phyloP scores from a whole-genome alignment of 2,888 invertebrate species.

The Cataglyphis livida region DNA sequence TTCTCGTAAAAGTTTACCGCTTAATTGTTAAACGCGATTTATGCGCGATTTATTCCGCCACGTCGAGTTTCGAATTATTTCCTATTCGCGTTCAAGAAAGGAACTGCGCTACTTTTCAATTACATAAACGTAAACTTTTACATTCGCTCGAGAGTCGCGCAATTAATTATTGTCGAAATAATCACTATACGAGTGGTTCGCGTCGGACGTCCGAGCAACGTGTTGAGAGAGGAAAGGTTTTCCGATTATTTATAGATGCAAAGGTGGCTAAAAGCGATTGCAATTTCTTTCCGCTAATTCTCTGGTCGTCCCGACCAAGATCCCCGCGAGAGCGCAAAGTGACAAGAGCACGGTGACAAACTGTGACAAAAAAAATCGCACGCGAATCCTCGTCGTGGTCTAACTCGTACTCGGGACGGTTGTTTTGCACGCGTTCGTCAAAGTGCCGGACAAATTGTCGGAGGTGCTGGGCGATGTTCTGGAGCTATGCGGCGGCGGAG shows the following conservation, averaged over 20 bases:
- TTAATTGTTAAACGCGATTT: background rate
- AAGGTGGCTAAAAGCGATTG: background rate
- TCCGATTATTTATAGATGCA: background rate
- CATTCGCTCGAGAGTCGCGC: background rate
- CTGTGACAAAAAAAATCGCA: conserved; percentile 11
- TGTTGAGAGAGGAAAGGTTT: conserved; percentile 2
- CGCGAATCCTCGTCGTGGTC: background rate
- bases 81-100: background rate
- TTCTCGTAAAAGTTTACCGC: background rate
- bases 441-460: conserved; percentile 84
- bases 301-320: background rate
- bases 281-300: background rate
- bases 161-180: conserved; percentile 17
- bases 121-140: conserved; percentile 4
- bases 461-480: conserved; percentile 83
- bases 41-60: background rate
- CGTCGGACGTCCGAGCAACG: background rate
- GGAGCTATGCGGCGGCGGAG: conserved; percentile 83
- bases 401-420: conserved; percentile 46
- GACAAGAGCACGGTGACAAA: background rate
- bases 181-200: background rate
- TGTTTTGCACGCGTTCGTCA: conserved; percentile 82
- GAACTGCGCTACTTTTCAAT: conserved; percentile 6
- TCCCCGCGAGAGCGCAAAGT: background rate
- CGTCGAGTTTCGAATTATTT: background rate